Conservation (phyloP, 2,797 vertebrate genomes). For the Diglossa cyanea region DNA sequence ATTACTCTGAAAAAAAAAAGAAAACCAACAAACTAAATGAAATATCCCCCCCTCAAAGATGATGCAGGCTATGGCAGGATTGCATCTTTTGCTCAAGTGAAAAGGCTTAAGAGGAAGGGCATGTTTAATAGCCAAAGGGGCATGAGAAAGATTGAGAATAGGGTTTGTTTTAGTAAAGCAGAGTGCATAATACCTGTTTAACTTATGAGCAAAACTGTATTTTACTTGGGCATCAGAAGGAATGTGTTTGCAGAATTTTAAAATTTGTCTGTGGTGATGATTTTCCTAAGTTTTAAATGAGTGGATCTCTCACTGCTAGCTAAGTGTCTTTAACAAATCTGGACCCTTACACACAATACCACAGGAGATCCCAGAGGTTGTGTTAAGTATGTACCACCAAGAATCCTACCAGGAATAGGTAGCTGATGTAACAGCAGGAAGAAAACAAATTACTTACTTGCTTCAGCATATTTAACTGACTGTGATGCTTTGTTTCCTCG, state of each 20-base stretch:
- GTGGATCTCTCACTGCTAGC: not conserved
- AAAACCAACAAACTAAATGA: not conserved
- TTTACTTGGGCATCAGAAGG: not conserved
- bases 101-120: not conserved
- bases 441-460: not conserved
- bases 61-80: not conserved
- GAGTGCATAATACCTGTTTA: not conserved
- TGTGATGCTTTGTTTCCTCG: not conserved
- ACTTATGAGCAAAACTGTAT: rapidly evolving
- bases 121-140: not conserved
- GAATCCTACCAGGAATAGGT: not conserved
- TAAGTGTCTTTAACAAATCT: not conserved
- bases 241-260: not conserved
- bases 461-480: not conserved
- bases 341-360: not conserved
- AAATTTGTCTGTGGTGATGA: not conserved
- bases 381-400: not conserved
- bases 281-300: not conserved
- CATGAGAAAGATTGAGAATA: not conserved
- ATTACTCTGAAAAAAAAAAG: not conserved
- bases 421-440: not conserved
- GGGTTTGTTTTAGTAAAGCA: not conserved
- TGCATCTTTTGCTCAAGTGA: not conserved
- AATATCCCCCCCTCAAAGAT: not conserved
- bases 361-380: not conserved